Percentiles rank a stretch among this genome's conserved stretches.
Evolutionary conservation across 2,888 invertebrate genomes (phyloP).

Genomic region (Spilosoma lubricipeda): DNA sequence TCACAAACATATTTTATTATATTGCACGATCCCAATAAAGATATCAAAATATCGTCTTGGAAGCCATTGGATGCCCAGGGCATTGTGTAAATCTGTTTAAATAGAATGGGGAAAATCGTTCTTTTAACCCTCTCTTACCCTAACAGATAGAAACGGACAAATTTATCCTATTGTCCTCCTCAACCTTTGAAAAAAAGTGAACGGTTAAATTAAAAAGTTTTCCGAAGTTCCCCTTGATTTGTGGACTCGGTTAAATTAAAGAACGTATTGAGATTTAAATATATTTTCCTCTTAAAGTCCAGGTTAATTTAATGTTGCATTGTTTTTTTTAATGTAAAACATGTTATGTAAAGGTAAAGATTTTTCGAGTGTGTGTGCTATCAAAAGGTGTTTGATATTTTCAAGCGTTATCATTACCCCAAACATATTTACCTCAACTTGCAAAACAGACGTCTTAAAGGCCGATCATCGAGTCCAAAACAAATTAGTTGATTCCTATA

Average conservation of each 20-base stretch:
- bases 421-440: not conserved
- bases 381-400: not conserved
- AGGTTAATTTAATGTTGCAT: constrained; percentile 22
- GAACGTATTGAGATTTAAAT: constrained; percentile 39
- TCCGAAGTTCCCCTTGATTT: constrained; percentile 47
- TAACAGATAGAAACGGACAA: constrained; percentile 51
- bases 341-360: not conserved
- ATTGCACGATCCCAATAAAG: constrained; percentile 69
- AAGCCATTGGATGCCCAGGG: constrained; percentile 62
- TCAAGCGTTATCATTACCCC: not conserved
- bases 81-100: constrained; percentile 74
- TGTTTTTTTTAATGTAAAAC: not conserved
- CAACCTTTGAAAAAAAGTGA: constrained; percentile 54
- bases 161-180: constrained; percentile 63
- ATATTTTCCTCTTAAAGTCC: constrained; percentile 14
- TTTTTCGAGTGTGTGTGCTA: not conserved
- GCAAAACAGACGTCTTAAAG: not conserved
- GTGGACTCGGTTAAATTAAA: constrained; percentile 48
- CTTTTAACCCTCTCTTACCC: constrained; percentile 70
- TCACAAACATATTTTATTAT: constrained; percentile 59
- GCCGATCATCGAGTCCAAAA: too few species aligned
- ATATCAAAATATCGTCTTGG: constrained; percentile 68
- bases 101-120: constrained; percentile 71
- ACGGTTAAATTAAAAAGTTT: constrained; percentile 52
- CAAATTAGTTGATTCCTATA: not conserved